Evolutionary conservation across 2,888 invertebrate species (phyloP).

Genomic region (Clepsis dumicolana): DNA sequence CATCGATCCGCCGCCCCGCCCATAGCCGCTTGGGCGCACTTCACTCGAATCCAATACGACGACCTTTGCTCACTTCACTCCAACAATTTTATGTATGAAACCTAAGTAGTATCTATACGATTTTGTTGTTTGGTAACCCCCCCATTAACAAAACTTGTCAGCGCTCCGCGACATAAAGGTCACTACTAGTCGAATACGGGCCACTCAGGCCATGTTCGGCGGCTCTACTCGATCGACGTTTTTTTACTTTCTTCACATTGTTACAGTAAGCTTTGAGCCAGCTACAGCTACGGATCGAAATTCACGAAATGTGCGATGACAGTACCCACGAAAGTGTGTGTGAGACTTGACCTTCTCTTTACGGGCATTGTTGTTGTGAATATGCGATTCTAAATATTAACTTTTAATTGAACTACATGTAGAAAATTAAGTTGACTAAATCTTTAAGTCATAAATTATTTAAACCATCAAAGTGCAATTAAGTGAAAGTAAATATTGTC

Average conservation of each 20-base stretch:
- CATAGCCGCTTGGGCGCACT: conserved; percentile 65
- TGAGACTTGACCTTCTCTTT: conserved; percentile 52
- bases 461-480: conserved; percentile 22
- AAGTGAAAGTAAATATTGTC: conserved; percentile 24
- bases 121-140: conserved; percentile 73
- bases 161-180: conserved; percentile 68
- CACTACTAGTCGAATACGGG: conserved; percentile 62
- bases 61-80: conserved; percentile 75
- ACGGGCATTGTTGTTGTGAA: conserved; percentile 63
- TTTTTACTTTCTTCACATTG: conserved; percentile 49
- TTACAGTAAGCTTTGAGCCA: conserved; percentile 56
- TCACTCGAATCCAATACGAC: conserved; percentile 62
- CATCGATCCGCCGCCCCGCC: conserved; percentile 75
- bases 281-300: conserved; percentile 50
- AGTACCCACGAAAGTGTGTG: conserved; percentile 55
- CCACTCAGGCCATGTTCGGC: conserved; percentile 57
- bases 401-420: conserved; percentile 1
- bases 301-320: conserved; percentile 53
- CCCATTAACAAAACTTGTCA: conserved; percentile 74
- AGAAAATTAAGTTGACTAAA: not conserved
- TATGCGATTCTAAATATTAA: conserved; percentile 45
- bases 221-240: conserved; percentile 51
- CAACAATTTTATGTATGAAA: conserved; percentile 72
- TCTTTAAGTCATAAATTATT: not conserved
- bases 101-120: conserved; percentile 75